phyloP scores from a whole-genome alignment of 1,140 invertebrate species.

The Pseudomyrmex pallidus region DNA sequence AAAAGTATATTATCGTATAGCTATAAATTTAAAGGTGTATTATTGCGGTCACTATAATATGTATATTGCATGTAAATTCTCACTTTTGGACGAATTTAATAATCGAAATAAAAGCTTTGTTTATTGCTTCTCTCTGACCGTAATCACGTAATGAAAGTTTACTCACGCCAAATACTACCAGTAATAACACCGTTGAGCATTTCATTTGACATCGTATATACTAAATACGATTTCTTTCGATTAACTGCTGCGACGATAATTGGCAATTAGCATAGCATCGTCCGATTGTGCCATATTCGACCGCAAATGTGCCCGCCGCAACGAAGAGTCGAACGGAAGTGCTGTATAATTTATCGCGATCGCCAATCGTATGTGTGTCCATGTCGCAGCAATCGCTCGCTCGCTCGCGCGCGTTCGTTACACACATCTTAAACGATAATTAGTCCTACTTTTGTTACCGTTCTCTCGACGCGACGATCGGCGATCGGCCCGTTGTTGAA shows the following conservation, averaged over 20 bases:
- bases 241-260: slow-evolving; percentile 1
- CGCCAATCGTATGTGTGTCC: neutral
- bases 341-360: neutral
- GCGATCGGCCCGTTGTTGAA: neutral
- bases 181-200: slow-evolving; percentile 22
- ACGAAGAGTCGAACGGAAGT: neutral
- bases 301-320: neutral
- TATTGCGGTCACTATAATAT: neutral
- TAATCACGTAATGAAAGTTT: neutral
- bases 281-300: neutral
- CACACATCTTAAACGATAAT: neutral
- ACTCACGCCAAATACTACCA: neutral
- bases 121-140: slow-evolving; percentile 2
- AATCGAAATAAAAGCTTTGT: neutral
- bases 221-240: slow-evolving; percentile 8
- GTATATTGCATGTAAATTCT: neutral
- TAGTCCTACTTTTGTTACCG: slow-evolving; percentile 5
- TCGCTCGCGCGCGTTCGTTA: neutral
- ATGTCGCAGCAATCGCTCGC: neutral
- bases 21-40: neutral
- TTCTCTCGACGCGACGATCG: neutral
- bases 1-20: neutral
- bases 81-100: neutral
- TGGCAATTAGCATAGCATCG: slow-evolving; percentile 5
- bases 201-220: slow-evolving; percentile 10